Percentiles rank a stretch among this genome's conserved stretches.
Evolutionary conservation across 2,888 invertebrate genomes (phyloP).

Genomic region (Amblyjoppa fuscipennis): DNA sequence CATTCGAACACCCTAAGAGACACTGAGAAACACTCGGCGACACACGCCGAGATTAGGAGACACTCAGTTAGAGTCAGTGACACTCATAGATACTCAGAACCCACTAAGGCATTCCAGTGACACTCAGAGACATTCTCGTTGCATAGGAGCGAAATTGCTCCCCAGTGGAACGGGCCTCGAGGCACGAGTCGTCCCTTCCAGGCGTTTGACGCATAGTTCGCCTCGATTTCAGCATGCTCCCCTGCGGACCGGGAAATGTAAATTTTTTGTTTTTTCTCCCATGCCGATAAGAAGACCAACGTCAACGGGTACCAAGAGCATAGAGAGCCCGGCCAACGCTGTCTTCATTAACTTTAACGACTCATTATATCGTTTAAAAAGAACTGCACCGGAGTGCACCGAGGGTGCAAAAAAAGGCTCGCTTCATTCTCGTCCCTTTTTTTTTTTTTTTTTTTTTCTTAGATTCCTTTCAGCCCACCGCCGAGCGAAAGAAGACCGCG

Average conservation of each 20-base stretch:
- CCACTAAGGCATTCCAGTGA: not conserved
- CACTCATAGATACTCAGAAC: not conserved
- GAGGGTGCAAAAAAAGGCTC: conserved; percentile 39
- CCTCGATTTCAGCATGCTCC: not conserved
- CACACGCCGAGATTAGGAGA: not conserved
- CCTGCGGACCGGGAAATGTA: not conserved
- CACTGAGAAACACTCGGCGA: not conserved
- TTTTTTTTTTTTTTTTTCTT: conserved; percentile 41
- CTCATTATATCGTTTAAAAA: conserved; percentile 57
- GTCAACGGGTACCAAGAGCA: conserved; percentile 1
- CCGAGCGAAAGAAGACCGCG: conserved; percentile 9
- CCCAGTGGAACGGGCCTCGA: not conserved
- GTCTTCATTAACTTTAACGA: conserved; percentile 61
- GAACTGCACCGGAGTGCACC: conserved; percentile 35
- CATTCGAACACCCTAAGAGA: not conserved
- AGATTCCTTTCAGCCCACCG: conserved; percentile 16
- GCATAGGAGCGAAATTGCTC: not conserved
- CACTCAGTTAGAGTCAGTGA: not conserved
- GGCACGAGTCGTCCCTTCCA: not conserved
- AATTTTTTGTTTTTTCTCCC: conserved; percentile 9
- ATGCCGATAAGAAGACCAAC: conserved; percentile 43
- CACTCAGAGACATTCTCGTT: not conserved
- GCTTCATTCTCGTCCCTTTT: conserved; percentile 31
- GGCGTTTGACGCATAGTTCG: not conserved
- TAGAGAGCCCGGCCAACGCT: conserved; percentile 21